These are phyloP conservation scores for Atractosteus spatula DNA, from an alignment of 2,113 vertebrate genomes.

Conservation along the genomic window DNA sequence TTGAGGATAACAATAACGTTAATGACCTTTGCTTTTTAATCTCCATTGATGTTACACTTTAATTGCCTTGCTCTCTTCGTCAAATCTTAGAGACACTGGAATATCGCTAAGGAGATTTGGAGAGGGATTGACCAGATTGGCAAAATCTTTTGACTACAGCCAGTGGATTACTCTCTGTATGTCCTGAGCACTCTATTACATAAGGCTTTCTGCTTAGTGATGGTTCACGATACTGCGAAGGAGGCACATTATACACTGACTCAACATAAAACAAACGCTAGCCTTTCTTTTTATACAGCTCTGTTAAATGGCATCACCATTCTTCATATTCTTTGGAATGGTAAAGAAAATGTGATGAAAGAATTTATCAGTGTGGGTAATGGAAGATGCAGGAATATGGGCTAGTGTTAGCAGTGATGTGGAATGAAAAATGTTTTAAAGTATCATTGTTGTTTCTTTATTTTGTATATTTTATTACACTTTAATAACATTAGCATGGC, in stretches of 20 bases:
- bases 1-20: neutral
- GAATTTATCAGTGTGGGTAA: too few relatives aligned
- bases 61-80: neutral
- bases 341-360: too few relatives aligned
- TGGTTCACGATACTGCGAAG: neutral
- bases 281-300: neutral
- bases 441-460: too few relatives aligned
- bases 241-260: neutral
- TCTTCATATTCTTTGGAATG: too few relatives aligned
- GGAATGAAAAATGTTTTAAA: too few relatives aligned
- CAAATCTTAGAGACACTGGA: neutral
- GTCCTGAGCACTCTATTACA: neutral
- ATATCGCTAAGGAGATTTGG: neutral
- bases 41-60: neutral
- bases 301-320: too few relatives aligned
- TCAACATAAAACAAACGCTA: neutral
- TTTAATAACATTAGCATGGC: too few relatives aligned
- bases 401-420: too few relatives aligned
- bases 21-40: constrained; percentile 1
- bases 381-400: too few relatives aligned
- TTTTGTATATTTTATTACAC: too few relatives aligned
- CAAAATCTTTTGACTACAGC: neutral
- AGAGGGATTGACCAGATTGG: constrained; percentile 1
- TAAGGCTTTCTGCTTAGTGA: neutral
- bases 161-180: neutral